Base-by-base conservation (phyloP, 2,113 vertebrate genomes). In the Rostratula benghalensis region DNA sequence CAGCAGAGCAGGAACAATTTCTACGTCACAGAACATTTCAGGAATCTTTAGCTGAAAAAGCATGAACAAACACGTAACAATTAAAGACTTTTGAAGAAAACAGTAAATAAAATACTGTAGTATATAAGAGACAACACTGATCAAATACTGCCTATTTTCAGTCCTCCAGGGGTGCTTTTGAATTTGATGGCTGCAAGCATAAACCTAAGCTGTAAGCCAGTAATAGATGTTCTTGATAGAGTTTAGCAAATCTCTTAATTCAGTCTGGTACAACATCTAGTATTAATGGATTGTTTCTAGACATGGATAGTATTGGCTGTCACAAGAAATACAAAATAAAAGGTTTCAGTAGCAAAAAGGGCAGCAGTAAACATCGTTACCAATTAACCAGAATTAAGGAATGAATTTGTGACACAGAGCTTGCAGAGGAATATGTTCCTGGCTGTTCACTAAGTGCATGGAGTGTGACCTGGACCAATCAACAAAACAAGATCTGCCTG, bases 11-110 rank as follows among this genome's bases (percentile, higher is more conserved):
- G 99, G 98, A 65, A 98, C 89, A 16, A 99, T 94, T 68, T 98
- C 97, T 53, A 98, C 17, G 10, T 97, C 98, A 63, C 67, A 93
- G 94, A 99, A 99, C 93, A 99, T 97, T 95, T 98, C 97, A 22
- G 98, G 98, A 91, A 99, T 98, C 98, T 98, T 99, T 50, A 98
- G 90, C 99, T 99, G 96, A 75, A 95, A 97, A 87, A 70, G 76
- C 23, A 81, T 6, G 37, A 91, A 73, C 19, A 90, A 88, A 90
- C 12, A 93, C 1, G 0, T 13, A 83, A 74, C 35, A 79, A 28
- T 86, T 60, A 75, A 61, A 83, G 17, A 75, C 6, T 25, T 69
- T 51, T 33, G 35, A 74, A 69, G 14, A 89, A 82, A 77, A 60
- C 28, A 79, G 11, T 60, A 21, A 54, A 54, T 54, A 59, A 67